These are phyloP conservation scores for Cervus canadensis DNA, from an alignment of 2,113 vertebrate genomes.

Conservation along the genomic window DNA sequence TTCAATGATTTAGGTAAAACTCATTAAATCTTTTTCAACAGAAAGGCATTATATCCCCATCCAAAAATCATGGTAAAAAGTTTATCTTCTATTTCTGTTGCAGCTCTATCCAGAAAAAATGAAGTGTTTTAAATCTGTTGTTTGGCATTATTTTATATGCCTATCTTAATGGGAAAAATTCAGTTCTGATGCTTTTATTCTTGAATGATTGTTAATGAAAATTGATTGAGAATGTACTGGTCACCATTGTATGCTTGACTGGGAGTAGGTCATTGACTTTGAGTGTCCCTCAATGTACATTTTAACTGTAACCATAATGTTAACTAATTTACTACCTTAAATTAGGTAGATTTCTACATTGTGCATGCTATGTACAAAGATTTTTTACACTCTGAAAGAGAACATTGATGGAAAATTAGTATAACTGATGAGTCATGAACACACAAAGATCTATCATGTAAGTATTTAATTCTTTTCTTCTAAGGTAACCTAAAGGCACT, in stretches of 20 bases:
- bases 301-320: not conserved
- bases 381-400: not conserved
- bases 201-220: not conserved
- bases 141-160: not conserved
- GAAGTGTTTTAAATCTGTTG: not conserved
- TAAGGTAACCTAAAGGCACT: constrained; percentile 48
- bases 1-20: not conserved
- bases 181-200: not conserved
- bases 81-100: not conserved
- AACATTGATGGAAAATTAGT: not conserved
- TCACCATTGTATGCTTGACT: not conserved
- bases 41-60: not conserved
- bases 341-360: not conserved
- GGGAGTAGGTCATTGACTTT: not conserved
- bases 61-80: not conserved
- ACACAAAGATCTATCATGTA: constrained; percentile 9
- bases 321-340: not conserved
- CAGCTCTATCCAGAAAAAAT: not conserved
- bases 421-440: not conserved
- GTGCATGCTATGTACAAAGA: not conserved
- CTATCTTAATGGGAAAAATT: not conserved
- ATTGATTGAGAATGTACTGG: not conserved
- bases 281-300: not conserved
- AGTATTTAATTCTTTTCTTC: constrained; percentile 53
- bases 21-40: not conserved